Evolutionary conservation across 2,113 vertebrate species (phyloP).

Genomic region (Chloebia gouldiae): DNA sequence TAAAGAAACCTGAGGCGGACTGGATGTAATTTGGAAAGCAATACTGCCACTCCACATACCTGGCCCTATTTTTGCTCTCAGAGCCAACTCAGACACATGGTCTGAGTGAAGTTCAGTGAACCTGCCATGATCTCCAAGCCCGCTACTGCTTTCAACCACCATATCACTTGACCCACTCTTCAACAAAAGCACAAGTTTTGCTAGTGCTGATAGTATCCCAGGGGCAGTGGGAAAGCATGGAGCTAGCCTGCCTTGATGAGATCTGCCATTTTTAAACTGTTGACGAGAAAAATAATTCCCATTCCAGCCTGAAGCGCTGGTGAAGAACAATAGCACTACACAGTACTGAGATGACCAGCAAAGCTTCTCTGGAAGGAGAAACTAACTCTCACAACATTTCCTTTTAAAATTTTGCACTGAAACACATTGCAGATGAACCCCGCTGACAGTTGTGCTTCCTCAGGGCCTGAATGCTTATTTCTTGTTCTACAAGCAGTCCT

Average conservation of each 20-base stretch:
- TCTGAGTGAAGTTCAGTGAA: too few relatives aligned
- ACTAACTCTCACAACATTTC: background rate
- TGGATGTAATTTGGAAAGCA: background rate
- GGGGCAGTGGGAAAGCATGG: background rate
- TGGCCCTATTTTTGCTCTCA: background rate
- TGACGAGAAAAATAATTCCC: background rate
- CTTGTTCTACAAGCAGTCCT: background rate
- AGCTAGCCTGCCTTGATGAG: background rate
- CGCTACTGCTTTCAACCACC: background rate
- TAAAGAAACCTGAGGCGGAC: background rate
- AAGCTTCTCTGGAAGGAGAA: background rate
- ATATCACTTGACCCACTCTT: background rate
- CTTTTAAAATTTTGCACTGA: background rate
- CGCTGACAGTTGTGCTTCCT: background rate
- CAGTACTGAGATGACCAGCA: background rate
- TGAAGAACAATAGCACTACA: background rate
- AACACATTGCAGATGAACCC: background rate
- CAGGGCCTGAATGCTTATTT: rapidly evolving
- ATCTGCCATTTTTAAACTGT: background rate
- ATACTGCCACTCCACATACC: background rate
- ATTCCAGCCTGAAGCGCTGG: background rate
- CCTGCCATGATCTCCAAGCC: background rate
- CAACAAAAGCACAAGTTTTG: background rate
- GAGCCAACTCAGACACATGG: background rate
- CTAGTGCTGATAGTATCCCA: background rate